These are phyloP conservation scores for Agrypnus murinus DNA, from an alignment of 2,888 invertebrate species.

Conservation along the genomic window DNA sequence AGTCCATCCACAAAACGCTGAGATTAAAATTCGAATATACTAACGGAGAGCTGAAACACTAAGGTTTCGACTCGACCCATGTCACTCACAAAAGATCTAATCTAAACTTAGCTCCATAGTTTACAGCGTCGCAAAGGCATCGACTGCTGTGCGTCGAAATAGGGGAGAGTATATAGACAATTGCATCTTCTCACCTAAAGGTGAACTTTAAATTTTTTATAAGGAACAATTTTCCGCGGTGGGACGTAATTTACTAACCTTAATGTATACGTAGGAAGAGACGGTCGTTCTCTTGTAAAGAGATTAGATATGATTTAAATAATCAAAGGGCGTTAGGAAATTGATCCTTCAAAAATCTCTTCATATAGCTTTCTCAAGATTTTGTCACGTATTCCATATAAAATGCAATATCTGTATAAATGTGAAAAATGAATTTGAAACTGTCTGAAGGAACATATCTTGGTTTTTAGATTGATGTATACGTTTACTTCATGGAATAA, in stretches of 20 bases:
- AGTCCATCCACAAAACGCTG: neutral
- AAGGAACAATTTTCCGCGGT: no score
- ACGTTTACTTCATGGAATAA: neutral
- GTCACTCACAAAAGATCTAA: slow-evolving; percentile 28
- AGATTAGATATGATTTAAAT: no score
- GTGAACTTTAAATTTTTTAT: no score
- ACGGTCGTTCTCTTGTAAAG: no score
- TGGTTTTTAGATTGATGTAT: neutral
- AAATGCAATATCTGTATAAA: neutral
- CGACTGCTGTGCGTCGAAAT: neutral
- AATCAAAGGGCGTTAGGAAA: no score
- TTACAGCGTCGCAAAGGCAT: slow-evolving; percentile 16
- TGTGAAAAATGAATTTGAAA: neutral
- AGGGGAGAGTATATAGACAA: neutral
- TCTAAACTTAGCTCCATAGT: slow-evolving; percentile 27
- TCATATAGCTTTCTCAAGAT: neutral
- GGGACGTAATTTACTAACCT: no score
- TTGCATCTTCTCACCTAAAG: no score
- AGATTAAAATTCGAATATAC: slow-evolving; percentile 27
- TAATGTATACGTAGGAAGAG: no score
- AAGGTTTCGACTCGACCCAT: slow-evolving; percentile 21
- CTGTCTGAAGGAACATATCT: neutral
- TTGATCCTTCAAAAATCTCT: neutral
- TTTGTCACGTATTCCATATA: neutral
- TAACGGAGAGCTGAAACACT: slow-evolving; percentile 6